Evolutionary conservation across 64 coral and sea anemone species (phyloP).

Genomic region (Porites australiensis): DNA sequence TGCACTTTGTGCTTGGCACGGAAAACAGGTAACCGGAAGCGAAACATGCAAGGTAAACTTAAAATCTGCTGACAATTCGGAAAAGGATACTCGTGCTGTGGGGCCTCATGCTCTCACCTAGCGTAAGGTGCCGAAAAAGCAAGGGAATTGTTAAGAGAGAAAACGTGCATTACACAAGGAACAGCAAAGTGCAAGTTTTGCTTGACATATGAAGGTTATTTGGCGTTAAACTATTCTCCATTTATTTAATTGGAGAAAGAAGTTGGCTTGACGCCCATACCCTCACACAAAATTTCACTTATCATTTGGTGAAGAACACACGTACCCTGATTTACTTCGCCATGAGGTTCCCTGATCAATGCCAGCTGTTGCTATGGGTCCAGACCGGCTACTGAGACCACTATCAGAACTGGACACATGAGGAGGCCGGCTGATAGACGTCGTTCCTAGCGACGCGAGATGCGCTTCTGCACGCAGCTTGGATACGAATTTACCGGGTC

Average conservation of each 20-base stretch:
- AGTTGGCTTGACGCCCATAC: too few relatives aligned
- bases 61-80: background rate
- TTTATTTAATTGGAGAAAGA: too few relatives aligned
- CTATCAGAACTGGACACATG: constrained; percentile 37
- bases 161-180: too few relatives aligned
- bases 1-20: background rate
- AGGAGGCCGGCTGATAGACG: constrained; percentile 3
- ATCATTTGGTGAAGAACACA: background rate
- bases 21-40: background rate
- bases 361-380: background rate
- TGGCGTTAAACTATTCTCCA: background rate
- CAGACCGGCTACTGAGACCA: constrained; percentile 28
- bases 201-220: too few relatives aligned
- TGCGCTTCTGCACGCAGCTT: constrained; percentile 84
- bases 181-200: too few relatives aligned
- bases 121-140: too few relatives aligned
- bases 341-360: background rate
- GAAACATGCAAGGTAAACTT: background rate
- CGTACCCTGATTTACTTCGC: background rate
- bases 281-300: background rate
- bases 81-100: background rate
- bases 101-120: too few relatives aligned
- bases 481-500: constrained; percentile 71
- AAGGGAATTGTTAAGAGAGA: too few relatives aligned
- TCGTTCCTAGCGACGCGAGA: constrained; percentile 57